Percentiles rank a stretch among this genome's conserved stretches.
Conservation (phyloP, 1,140 invertebrate genomes). For the Rhysida immarginata region DNA sequence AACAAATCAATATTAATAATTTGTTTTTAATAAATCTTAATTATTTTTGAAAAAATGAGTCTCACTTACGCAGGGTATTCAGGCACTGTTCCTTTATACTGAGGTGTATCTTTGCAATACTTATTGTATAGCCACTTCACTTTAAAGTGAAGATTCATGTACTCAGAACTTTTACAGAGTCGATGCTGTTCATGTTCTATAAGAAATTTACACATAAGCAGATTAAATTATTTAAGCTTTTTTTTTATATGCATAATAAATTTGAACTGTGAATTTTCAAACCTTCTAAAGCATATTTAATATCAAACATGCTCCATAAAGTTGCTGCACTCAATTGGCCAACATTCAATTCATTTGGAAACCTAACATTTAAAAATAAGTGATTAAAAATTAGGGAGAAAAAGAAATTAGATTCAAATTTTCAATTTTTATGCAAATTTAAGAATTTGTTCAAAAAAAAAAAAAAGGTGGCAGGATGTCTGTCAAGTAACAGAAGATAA, state of each 20-base stretch:
- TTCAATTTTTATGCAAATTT: too few species aligned
- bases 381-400: conserved; percentile 8
- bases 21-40: too few species aligned
- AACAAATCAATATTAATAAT: too few species aligned
- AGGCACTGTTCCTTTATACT: conserved; percentile 81
- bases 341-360: conserved; percentile 44
- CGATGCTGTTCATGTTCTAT: conserved; percentile 87
- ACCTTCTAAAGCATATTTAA: conserved; percentile 89
- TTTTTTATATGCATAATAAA: background rate
- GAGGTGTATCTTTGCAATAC: conserved; percentile 95
- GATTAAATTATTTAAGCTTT: background rate
- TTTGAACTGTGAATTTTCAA: conserved; percentile 7
- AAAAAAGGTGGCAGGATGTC: background rate
- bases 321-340: conserved; percentile 84
- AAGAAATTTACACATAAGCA: background rate
- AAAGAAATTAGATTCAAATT: too few species aligned
- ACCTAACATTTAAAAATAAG: conserved; percentile 28
- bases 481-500: too few species aligned
- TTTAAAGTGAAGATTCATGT: conserved; percentile 99
- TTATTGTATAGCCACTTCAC: conserved; percentile 98
- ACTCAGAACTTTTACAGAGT: conserved; percentile 91
- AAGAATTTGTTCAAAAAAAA: too few species aligned
- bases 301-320: conserved; percentile 96
- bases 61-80: conserved; percentile 84
- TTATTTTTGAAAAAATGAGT: too few species aligned